Evolutionary conservation across 2,888 invertebrate species (phyloP).

Genomic region (Leptopilina drosophilae): DNA sequence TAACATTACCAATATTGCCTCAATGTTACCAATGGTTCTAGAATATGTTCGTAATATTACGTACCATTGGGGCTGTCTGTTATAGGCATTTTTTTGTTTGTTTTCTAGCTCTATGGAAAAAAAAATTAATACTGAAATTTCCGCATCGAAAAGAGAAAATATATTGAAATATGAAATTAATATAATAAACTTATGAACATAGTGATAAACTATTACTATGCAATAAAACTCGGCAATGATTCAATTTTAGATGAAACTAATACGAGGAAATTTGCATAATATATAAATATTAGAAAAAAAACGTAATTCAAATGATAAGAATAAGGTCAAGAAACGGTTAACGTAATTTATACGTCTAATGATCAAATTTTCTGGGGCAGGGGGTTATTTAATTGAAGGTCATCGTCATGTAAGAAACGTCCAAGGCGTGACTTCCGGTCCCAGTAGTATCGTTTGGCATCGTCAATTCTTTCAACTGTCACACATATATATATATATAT

Average conservation of each 20-base stretch:
- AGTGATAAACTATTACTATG: too few species aligned
- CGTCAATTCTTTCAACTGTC: slow-evolving; percentile 11
- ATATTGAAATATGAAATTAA: too few species aligned
- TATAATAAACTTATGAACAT: too few species aligned
- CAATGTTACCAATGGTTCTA: too few species aligned
- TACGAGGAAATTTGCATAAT: background rate
- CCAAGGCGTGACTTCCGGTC: slow-evolving; percentile 68
- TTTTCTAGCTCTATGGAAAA: too few species aligned
- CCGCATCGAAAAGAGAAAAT: too few species aligned
- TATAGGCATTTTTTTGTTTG: too few species aligned
- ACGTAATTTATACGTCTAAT: slow-evolving; percentile 1
- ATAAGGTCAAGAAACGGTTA: slow-evolving; percentile 25
- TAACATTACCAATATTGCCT: too few species aligned
- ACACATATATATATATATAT: background rate
- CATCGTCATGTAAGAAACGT: slow-evolving; percentile 28
- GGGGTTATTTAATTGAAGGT: slow-evolving; percentile 34
- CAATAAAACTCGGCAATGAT: too few species aligned
- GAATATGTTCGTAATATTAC: too few species aligned
- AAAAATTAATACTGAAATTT: too few species aligned
- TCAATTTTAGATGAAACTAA: background rate
- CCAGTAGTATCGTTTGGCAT: slow-evolving; percentile 30
- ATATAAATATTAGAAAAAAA: background rate
- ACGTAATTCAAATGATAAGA: background rate
- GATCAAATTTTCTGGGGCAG: slow-evolving; percentile 30
- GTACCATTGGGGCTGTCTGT: too few species aligned